Evolutionary conservation across 2,888 invertebrate genomes (phyloP).

Genomic region (Orthosia gothica): DNA sequence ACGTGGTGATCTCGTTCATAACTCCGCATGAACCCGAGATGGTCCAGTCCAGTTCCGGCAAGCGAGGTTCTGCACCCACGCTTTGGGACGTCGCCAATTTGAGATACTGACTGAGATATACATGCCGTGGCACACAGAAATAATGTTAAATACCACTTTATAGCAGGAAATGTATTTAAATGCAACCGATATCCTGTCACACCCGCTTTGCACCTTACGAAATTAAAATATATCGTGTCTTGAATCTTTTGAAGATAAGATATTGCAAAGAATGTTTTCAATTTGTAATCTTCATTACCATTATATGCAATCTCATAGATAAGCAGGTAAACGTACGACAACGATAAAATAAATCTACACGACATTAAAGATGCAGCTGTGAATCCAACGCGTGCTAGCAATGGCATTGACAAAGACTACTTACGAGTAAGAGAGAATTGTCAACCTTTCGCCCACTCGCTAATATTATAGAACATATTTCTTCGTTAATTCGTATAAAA

Average conservation of each 20-base stretch:
- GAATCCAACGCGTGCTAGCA: conserved; percentile 12
- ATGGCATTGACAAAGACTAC: conserved; percentile 18
- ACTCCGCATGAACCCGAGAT: conserved; percentile 33
- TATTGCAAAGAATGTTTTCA: conserved; percentile 24
- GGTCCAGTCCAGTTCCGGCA: conserved; percentile 54
- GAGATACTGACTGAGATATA: conserved; percentile 23
- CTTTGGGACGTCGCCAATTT: conserved; percentile 37
- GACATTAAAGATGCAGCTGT: conserved; percentile 33
- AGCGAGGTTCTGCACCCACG: conserved; percentile 55
- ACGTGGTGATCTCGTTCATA: conserved; percentile 43
- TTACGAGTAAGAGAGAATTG: conserved; percentile 22
- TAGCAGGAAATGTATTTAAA: conserved; percentile 60
- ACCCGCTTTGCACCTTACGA: conserved; percentile 15
- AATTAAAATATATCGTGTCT: conserved; percentile 16
- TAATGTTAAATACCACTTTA: conserved; percentile 46
- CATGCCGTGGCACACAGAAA: conserved; percentile 38
- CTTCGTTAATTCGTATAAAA: conserved; percentile 25
- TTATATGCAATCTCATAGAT: conserved; percentile 39
- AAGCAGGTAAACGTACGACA: conserved; percentile 28
- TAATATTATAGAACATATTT: conserved; percentile 18
- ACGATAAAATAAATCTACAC: conserved; percentile 26
- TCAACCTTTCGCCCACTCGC: conserved; percentile 23
- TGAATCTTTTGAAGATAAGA: conserved; percentile 30
- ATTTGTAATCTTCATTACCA: conserved; percentile 30
- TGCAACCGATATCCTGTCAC: conserved; percentile 42